A percentile compares a stretch with the other conserved stretches of the same genome.
These are phyloP conservation scores for Drosophila subsilvestris DNA, from an alignment of 2,888 invertebrate genomes.

Conservation along the genomic window DNA sequence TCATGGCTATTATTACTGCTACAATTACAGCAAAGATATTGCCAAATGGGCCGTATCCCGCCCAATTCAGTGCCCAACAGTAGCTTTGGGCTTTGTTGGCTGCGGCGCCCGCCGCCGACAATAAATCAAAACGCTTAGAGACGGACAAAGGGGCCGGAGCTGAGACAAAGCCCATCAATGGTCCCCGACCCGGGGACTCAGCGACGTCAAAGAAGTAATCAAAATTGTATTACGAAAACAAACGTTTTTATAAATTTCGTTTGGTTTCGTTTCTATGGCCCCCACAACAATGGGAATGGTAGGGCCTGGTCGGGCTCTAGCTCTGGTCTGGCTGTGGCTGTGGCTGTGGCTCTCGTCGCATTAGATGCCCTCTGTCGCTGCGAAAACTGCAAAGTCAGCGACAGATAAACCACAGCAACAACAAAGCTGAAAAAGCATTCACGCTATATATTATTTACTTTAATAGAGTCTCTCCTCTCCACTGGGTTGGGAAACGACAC, in stretches of 20 bases:
- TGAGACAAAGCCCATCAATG: constrained; percentile 70
- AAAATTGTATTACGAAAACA: constrained; percentile 79
- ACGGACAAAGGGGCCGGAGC: constrained; percentile 16
- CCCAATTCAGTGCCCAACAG: constrained; percentile 29
- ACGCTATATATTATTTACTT: constrained; percentile 74
- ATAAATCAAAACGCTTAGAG: constrained; percentile 66
- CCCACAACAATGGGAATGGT: constrained; percentile 54
- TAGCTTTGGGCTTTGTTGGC: constrained; percentile 45
- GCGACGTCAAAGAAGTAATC: constrained; percentile 76
- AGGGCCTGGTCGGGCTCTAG: constrained; percentile 24
- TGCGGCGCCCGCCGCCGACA: constrained; percentile 37
- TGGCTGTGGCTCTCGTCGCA: constrained; percentile 16
- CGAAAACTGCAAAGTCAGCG: constrained; percentile 66
- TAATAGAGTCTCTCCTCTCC: constrained; percentile 58
- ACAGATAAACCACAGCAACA: constrained; percentile 8
- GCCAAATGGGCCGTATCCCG: constrained; percentile 61
- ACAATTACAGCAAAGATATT: constrained; percentile 66
- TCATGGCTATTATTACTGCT: constrained; percentile 59
- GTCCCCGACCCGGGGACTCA: constrained; percentile 30
- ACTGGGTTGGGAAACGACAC: constrained; percentile 71
- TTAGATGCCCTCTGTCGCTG: constrained; percentile 45
- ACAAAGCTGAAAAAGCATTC: constrained; percentile 58
- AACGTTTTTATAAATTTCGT: constrained; percentile 73
- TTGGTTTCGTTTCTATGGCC: constrained; percentile 42
- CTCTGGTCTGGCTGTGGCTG: constrained; percentile 11